Evolutionary conservation across 2,888 invertebrate genomes (phyloP), one percentile per base, ranked within the genome.

Genomic region (Zygogramma bicolorata): DNA sequence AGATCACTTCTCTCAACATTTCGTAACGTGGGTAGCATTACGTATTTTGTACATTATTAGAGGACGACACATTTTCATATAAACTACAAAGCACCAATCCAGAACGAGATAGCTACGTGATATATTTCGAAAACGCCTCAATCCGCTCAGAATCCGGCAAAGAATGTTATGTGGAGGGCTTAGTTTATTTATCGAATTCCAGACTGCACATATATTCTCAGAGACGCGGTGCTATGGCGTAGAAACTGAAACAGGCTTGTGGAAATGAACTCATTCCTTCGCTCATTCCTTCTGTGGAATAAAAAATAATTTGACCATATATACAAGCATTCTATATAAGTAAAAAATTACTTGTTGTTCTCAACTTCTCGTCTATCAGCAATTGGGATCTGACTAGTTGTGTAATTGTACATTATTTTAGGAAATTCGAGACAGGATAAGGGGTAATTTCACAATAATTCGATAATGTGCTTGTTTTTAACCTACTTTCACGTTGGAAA

Each of bases 41-140:
- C 42, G 15, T 60, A 65, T 59, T 46, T 25, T 27, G 58, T 58
- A 53, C 53, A 53, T 69, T 70, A 70, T 70, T 70, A 70, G 65
- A 65, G 61, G 59, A 61, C 65, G n/a, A 60, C 31, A 31, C 65
- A 70, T 70, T 60, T 65, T 70, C 65, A 70, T 70, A 70, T 61
- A 70, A 70, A 70, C 65, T 60, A 70, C 65, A 70, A 70, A 58
- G 31, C 65, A 65, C 65, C 60, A 34, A 34, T 25, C 65, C 65
- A 65, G 65, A 65, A 65, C 49, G 46, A 34, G 27, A 49, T 38
- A 49, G 46, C 60, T 70, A 70, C 70, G 70, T 70, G 70, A 70
- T 61, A 60, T 70, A 70, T 70, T 70, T 70, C 53, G 25, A n/a
- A 53, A 53, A 53, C 13, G 53, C 53, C 15, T 53, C 53, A 25